Percentiles rank a stretch among this genome's conserved stretches.
These are phyloP conservation scores for Nineta flava DNA, from an alignment of 2,888 invertebrate species.

Conservation along the genomic window DNA sequence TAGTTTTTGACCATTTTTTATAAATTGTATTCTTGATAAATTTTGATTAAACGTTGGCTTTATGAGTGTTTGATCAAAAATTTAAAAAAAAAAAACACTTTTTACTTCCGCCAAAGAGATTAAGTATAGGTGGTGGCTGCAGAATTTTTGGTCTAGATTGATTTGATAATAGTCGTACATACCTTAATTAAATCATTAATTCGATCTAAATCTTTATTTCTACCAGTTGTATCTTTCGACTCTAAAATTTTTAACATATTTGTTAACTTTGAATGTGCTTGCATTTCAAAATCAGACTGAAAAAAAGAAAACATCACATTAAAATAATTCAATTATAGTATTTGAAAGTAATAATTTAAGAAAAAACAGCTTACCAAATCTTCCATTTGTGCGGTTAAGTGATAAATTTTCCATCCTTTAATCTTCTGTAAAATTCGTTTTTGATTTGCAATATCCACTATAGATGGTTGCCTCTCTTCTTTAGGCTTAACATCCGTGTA, in stretches of 20 bases:
- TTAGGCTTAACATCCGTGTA: conserved; percentile 74
- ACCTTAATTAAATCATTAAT: conserved; percentile 49
- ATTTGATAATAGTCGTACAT: conserved; percentile 11
- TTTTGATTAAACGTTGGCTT: no score
- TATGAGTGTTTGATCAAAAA: no score
- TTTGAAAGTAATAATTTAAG: not conserved
- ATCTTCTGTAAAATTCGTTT: conserved; percentile 73
- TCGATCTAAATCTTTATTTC: conserved; percentile 25
- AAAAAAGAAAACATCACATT: conserved; percentile 11
- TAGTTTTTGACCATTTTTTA: no score
- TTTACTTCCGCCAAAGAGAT: no score
- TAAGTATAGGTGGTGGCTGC: no score
- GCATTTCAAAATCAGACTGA: conserved; percentile 36
- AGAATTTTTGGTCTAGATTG: no score
- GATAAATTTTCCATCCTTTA: conserved; percentile 90
- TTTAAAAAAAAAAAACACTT: no score
- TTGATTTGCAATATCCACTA: conserved; percentile 81
- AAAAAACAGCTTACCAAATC: conserved; percentile 47
- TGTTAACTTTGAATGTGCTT: conserved; percentile 27
- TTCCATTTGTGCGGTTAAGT: conserved; percentile 84
- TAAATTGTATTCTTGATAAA: no score
- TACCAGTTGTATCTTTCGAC: conserved; percentile 21
- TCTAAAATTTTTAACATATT: conserved; percentile 26
- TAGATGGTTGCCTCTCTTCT: conserved; percentile 64
- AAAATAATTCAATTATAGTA: conserved; percentile 38